These are phyloP conservation scores for Dryocosmus kuriphilus DNA, from an alignment of 2,888 invertebrate genomes.

Conservation along the genomic window DNA sequence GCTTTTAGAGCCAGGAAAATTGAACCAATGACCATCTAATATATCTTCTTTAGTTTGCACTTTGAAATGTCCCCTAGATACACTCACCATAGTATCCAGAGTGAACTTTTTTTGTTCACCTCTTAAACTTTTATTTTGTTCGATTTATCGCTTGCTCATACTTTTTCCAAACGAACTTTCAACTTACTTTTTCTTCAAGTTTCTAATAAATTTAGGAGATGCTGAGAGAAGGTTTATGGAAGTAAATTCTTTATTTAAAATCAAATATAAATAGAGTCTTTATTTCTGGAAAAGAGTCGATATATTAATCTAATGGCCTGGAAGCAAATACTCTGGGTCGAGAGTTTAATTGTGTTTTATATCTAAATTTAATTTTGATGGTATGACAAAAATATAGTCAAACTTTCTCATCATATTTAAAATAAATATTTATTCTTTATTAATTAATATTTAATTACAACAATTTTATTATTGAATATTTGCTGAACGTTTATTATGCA, in stretches of 20 bases:
- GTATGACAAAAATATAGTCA: background rate
- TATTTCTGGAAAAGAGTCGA: background rate
- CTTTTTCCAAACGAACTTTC: background rate
- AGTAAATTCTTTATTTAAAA: background rate
- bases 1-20: background rate
- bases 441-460: too few species aligned
- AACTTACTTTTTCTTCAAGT: background rate
- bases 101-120: background rate
- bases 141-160: background rate
- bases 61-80: background rate
- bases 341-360: background rate
- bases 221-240: background rate
- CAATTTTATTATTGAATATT: too few species aligned
- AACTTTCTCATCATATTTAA: too few species aligned
- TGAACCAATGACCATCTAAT: constrained; percentile 56
- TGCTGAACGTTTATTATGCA: too few species aligned
- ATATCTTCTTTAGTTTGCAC: constrained; percentile 58
- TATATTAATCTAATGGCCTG: background rate
- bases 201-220: background rate
- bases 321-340: background rate
- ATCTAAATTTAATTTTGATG: background rate
- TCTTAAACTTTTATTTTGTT: constrained; percentile 12
- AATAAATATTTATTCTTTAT: too few species aligned
- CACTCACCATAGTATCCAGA: background rate
- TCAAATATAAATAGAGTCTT: background rate